Evolutionary conservation across 2,797 vertebrate genomes (phyloP), one percentile per base, ranked within the genome.

Genomic region (Helostoma temminkii): DNA sequence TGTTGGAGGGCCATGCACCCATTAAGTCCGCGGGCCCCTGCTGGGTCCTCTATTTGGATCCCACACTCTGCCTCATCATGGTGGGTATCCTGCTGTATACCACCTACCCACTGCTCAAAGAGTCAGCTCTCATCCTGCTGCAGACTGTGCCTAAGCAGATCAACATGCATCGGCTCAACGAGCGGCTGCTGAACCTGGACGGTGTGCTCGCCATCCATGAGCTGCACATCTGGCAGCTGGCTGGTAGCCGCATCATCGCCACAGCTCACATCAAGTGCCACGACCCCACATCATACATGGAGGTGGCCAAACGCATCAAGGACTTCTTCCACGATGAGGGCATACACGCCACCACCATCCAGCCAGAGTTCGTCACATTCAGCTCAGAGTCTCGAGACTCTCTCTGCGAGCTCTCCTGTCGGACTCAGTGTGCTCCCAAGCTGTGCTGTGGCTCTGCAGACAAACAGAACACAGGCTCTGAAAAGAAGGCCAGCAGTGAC

Each of bases 81-180:
- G 96, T 99, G 65, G 81, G 94, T 78, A 98, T 99, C 84, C 93
- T 99, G 67, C 91, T 99, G 32, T 99, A 99, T 60, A 99, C 97
- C 24, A 99, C 98, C 28, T 99, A 97, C 75, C 98, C 98, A 0
- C 91, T 99, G 61, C 95, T 99, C 70, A 98, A 98, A 87, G 97
- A 99, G 90, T 99, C 98, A 0, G 97, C 97, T 9, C 98, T 99
- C 71, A 99, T 99, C 89, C 95, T 99, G 78, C 93, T 99, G 0
- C 98, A 99, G 92, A 99, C 97, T 6, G 98, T 99, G 70, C 98
- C 98, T 64, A 98, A 99, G 84, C 97, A 99, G 86, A 96, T 99
- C 82, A 96, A 99, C 83, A 96, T 99, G 67, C 93, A 94, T 79
- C 92, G 91, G 59, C 94, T 99, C 81, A 96, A 95, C 71, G 93